Percentiles rank a stretch among this genome's conserved stretches.
Conservation (phyloP, 2,113 vertebrate genomes). For the Colinus virginianus region DNA sequence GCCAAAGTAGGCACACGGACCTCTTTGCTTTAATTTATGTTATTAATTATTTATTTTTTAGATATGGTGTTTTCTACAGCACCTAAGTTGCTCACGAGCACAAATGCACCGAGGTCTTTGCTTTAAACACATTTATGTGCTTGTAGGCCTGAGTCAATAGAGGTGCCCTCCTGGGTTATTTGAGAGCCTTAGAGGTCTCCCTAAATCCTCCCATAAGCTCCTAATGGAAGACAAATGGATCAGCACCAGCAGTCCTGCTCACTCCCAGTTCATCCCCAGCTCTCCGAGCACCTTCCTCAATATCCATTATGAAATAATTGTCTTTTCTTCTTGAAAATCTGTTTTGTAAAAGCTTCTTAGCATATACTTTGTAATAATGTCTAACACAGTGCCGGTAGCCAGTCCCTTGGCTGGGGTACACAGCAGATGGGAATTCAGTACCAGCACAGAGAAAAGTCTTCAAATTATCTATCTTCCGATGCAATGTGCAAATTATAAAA, state of each 20-base stretch:
- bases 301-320: background rate
- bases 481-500: background rate
- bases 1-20: background rate
- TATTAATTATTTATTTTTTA: background rate
- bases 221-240: background rate
- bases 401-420: background rate
- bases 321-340: background rate
- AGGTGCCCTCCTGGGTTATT: background rate
- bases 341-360: background rate
- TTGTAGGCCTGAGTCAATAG: background rate
- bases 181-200: background rate
- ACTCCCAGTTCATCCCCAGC: background rate
- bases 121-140: background rate
- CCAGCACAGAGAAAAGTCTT: background rate
- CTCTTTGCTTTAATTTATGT: background rate
- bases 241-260: background rate
- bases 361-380: background rate
- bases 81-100: background rate
- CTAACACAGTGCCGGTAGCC: background rate
- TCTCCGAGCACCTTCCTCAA: rapidly evolving
- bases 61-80: background rate
- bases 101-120: rapidly evolving
- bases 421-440: background rate
- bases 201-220: background rate
- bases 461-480: background rate